Evolutionary conservation across 2,797 vertebrate genomes (phyloP).

Genomic region (Gephyroberyx darwinii): DNA sequence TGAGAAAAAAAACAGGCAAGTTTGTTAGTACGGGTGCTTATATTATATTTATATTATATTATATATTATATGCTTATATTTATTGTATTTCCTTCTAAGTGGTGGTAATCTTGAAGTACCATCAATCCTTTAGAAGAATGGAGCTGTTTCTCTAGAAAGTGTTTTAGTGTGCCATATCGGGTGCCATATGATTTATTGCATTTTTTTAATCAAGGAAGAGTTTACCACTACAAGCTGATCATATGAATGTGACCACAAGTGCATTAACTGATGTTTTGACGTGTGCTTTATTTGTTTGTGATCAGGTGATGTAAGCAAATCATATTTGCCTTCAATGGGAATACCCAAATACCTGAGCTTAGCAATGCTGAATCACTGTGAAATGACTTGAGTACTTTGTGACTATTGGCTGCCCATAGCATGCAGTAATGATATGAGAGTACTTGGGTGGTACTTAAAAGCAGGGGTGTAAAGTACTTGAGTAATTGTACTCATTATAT

Average conservation of each 20-base stretch:
- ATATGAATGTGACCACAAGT: conserved; percentile 63
- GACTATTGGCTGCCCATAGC: conserved; percentile 72
- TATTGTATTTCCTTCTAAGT: conserved; percentile 8
- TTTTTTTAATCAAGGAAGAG: conserved; percentile 28
- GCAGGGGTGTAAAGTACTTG: background rate
- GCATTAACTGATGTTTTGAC: conserved; percentile 51
- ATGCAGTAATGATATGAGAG: conserved; percentile 77
- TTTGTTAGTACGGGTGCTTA: conserved; percentile 13
- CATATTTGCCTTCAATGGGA: conserved; percentile 5
- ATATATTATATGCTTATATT: conserved; percentile 16
- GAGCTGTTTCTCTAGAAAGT: conserved; percentile 8
- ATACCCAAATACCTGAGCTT: conserved; percentile 21
- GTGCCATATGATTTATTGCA: conserved; percentile 23
- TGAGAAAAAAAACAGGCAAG: conserved; percentile 4
- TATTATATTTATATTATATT: too few species aligned
- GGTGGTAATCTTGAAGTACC: conserved; percentile 15
- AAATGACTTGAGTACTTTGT: conserved; percentile 76
- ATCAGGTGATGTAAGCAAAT: conserved; percentile 38
- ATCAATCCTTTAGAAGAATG: background rate
- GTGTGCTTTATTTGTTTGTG: conserved; percentile 32
- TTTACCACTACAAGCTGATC: conserved; percentile 43
- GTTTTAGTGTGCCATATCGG: conserved; percentile 19
- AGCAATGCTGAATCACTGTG: conserved; percentile 38
- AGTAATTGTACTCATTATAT: too few species aligned
- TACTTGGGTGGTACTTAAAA: conserved; percentile 62